Percentiles rank a stretch among this genome's conserved stretches.
Conservation (phyloP, 2,888 invertebrate genomes). For the Thysanoteuthis rhombus region DNA sequence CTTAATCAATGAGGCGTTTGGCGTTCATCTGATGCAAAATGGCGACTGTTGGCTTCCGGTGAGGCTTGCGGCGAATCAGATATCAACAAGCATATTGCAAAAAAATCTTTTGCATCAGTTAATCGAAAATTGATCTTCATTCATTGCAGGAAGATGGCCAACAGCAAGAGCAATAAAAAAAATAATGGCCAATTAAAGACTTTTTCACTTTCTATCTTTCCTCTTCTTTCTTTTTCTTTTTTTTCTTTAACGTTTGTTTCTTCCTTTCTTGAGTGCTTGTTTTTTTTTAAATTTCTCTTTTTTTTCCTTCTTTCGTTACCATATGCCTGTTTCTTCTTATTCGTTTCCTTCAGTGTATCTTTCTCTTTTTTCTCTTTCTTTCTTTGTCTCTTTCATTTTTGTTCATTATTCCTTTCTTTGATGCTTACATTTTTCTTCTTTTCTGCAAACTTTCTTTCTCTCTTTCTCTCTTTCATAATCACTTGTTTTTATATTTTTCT, state of each 20-base stretch:
- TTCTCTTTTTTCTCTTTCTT: neutral
- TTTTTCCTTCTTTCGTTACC: neutral
- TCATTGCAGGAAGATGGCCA: neutral
- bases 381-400: neutral
- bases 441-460: neutral
- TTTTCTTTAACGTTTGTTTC: neutral
- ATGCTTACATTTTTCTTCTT: neutral
- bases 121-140: slow-evolving; percentile 12
- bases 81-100: neutral
- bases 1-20: neutral
- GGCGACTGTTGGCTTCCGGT: neutral
- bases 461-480: neutral
- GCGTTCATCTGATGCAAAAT: neutral
- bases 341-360: neutral
- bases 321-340: neutral
- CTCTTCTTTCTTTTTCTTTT: neutral
- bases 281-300: no score
- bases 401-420: neutral
- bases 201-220: neutral
- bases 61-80: neutral
- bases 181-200: neutral
- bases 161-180: neutral
- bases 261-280: no score
- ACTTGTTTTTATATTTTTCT: neutral
- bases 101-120: neutral